Evolutionary conservation across 2,113 vertebrate genomes (phyloP), one percentile per base, ranked within the genome.

Genomic region (Trochalopteron elliotii): DNA sequence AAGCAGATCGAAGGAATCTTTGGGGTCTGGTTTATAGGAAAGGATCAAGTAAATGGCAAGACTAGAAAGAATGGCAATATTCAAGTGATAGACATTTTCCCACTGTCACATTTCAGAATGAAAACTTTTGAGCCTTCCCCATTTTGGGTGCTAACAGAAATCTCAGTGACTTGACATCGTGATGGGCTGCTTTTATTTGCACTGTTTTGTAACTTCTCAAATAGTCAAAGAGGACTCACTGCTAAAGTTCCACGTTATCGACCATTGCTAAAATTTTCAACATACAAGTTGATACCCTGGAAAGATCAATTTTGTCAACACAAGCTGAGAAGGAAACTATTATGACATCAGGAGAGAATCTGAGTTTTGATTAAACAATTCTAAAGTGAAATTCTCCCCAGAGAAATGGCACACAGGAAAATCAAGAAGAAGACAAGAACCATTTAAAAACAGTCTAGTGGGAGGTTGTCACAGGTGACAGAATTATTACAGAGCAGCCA

Each of bases 311-410:
- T 95, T 78, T 3, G 6, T 45, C 24, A 72, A 15, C 25, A 49
- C 18, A 63, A 76, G 42, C 50, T 74, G 68, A 56, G 72, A 94
- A 89, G 49, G 27, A 84, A 94, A 67, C 49, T 70, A 42, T 70
- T 23, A 45, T 30, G 87, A 80, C 55, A 35, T 64, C 53, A 84
- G 53, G 64, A 79, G n/a, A 70, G 21, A 93, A 89, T 28, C 3
- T 39, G 35, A 86, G 42, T 85, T 96, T 80, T 84, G 65, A 91
- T 91, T 84, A 94, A 93, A 72, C 16, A 61, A 49, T 69, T 88
- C 69, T 49, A 28, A 94, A 81, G 31, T 23, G 5, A 83, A 83
- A 59, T 45, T 30, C 10, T 30, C 42, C 37, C 7, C 18, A 7
- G 60, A 81, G 49, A 71, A 91, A 84, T 25, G 21, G 13, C 64